Evolutionary conservation across 1,140 invertebrate genomes (phyloP), one percentile per base, ranked within the genome.

Genomic region (Pteromalus puparum): DNA sequence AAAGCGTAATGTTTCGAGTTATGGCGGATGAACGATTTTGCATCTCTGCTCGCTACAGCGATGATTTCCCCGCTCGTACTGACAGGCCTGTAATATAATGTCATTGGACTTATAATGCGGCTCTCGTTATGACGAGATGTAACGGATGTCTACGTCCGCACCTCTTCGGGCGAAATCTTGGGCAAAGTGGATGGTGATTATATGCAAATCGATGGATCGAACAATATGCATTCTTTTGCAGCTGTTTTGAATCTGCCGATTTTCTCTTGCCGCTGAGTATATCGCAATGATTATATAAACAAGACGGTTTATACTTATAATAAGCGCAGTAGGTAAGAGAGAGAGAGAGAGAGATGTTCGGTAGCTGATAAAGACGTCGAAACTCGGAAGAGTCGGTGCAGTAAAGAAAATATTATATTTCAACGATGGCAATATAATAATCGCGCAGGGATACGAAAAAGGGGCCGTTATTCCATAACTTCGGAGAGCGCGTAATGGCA

Each of bases 41-140:
- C 74, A 30, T 18, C 30, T 15, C 5, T 15, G 1, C 2, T 10
- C 7, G n/a, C n/a, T n/a, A n/a, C n/a, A n/a, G 12, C 46, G 21
- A 76, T 76, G 81, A 82, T 75, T 81, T 68, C 80, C 34, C n/a
- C 65, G 77, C 76, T 68, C 67, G 26, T n/a, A 86, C 83, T 86
- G 88, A 88, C 88, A 87, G 88, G 38, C 84, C 87, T 88, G 83
- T 87, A 88, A 88, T 87, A 87, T 87, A 87, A 88, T 89, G 88
- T 89, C 88, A 89, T 89, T 89, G 86, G 86, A 87, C 83, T 86
- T 87, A 42, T 34, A 34, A n/a, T 10, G 85, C 87, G 87, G 85
- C 86, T 86, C 86, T 87, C 46, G 67, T 74, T 72, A 81, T 30
- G 85, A 84, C 84, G 72, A 83, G 83, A 86, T 34, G 53, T 88